Evolutionary conservation across 2,888 invertebrate genomes (phyloP), one percentile per base, ranked within the genome.

Genomic region (Tetramorium bicarinatum): DNA sequence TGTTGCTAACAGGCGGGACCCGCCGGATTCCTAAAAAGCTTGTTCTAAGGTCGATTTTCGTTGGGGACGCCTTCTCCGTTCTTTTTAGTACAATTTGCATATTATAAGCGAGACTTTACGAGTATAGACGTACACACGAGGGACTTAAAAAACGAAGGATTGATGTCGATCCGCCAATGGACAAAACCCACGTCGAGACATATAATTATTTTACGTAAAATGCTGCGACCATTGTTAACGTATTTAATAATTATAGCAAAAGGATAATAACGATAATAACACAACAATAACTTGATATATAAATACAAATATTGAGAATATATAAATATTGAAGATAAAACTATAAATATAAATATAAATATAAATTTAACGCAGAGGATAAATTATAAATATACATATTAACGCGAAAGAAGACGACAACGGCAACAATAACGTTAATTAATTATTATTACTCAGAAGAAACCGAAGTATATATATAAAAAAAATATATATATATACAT

Each of bases 21-120:
- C 95, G 98, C 98, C 96, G 98, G 98, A 96, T 98, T 98, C 97
- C 97, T 98, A 95, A 98, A 98, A 97, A 98, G 98, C 97, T 98
- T 98, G 96, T 98, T 98, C 97, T 98, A 98, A 97, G 92, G 91
- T 92, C 92, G 91, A 93, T 92, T 92, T 92, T 92, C 90, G 90
- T 93, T 92, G 92, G 92, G 91, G 90, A 93, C 90, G 90, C 92
- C 91, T 92, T 92, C 93, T 93, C 92, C 92, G 92, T 94, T 94
- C 91, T 92, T 93, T 94, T 94, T 93, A 93, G 93, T 94, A 94
- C 92, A 94, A 94, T 94, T 94, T 93, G 92, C 91, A 90, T 92
- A 91, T 90, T 90, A 80, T 71, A 88, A 93, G 90, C 87, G 86
- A 91, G 54, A 89, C 88, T 91, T 87, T 85, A 88, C 86, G 85